phyloP scores from a whole-genome alignment of 1,140 invertebrate species.

The Drosophila virilis region DNA sequence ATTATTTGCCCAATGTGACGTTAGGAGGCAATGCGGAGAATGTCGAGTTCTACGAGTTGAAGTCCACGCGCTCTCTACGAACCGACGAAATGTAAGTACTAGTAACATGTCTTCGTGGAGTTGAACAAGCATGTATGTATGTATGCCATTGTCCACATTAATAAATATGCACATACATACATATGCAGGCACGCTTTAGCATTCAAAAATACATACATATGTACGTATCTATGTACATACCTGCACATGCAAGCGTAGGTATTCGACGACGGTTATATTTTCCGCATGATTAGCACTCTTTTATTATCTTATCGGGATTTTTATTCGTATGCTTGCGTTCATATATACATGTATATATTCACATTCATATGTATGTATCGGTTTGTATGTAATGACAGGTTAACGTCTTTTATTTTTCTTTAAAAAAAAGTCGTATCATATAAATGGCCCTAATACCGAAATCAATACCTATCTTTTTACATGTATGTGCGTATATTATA shows the following conservation, averaged over 20 bases:
- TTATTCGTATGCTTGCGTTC: not conserved
- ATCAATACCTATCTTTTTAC: slow-evolving; percentile 1
- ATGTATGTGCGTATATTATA: not conserved
- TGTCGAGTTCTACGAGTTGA: slow-evolving; percentile 72
- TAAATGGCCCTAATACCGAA: not conserved
- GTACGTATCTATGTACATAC: not conserved
- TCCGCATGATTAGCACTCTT: slow-evolving; percentile 38
- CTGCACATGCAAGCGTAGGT: not conserved
- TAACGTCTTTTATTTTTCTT: slow-evolving; percentile 2
- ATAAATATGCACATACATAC: not conserved
- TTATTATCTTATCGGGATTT: slow-evolving; percentile 47
- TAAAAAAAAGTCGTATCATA: not conserved
- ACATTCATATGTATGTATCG: not conserved
- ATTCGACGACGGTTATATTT: slow-evolving; percentile 19
- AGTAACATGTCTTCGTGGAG: not conserved
- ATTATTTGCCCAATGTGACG: slow-evolving; percentile 86
- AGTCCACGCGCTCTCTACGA: slow-evolving; percentile 48
- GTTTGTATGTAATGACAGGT: not conserved
- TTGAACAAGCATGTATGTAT: not conserved
- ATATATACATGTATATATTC: not conserved
- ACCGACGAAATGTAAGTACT: slow-evolving; percentile 61
- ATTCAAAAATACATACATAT: not conserved
- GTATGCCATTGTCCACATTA: not conserved
- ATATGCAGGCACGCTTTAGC: slow-evolving; percentile 21
- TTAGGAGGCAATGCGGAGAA: slow-evolving; percentile 80